Evolutionary conservation across 2,113 vertebrate species (phyloP).

Genomic region (Daboia siamensis): DNA sequence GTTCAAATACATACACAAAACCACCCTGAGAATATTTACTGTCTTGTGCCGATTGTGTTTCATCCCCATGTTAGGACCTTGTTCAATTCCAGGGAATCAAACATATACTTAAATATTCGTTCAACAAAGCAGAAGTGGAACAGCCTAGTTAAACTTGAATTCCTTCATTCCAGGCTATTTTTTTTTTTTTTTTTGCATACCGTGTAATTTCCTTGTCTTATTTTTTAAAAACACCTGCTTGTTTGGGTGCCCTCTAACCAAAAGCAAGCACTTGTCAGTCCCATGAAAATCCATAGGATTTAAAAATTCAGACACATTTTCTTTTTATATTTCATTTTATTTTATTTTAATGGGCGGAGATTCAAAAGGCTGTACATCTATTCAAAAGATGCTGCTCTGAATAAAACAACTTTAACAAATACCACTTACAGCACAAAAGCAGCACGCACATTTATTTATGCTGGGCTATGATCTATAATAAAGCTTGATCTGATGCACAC

Average conservation of each 20-base stretch:
- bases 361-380: neutral
- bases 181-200: neutral
- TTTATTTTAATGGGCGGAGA: neutral
- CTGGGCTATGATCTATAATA: neutral
- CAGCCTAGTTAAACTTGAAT: conserved; percentile 1
- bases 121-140: conserved; percentile 38
- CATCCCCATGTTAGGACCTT: neutral
- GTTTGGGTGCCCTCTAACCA: neutral
- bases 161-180: neutral
- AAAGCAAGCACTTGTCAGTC: conserved; percentile 1
- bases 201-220: conserved; percentile 40
- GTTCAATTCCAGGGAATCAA: conserved; percentile 6
- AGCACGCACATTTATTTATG: neutral
- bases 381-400: neutral
- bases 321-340: neutral
- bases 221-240: conserved; percentile 7
- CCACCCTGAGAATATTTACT: neutral
- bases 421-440: neutral
- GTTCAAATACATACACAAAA: neutral
- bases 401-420: neutral
- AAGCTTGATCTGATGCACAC: neutral
- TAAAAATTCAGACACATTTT: neutral
- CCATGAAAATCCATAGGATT: neutral
- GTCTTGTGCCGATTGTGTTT: neutral
- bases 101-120: conserved; percentile 35